A percentile compares a stretch with the other conserved stretches of the same genome.
Conservation (phyloP, 2,113 vertebrate genomes). For the Zootoca vivipara region DNA sequence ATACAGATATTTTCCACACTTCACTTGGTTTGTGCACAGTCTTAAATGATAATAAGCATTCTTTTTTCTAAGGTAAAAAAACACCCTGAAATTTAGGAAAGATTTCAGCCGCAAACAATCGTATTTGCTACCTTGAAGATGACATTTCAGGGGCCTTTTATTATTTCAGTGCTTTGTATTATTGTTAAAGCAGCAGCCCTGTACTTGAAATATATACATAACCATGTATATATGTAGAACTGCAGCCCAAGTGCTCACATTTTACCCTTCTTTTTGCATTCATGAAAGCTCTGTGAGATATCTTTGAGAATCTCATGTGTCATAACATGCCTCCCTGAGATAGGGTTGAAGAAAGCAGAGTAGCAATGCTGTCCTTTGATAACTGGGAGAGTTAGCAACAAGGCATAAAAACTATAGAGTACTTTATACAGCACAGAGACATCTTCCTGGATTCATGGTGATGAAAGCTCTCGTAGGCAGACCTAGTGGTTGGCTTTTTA, state of each 20-base stretch:
- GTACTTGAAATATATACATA: background rate
- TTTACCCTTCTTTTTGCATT: background rate
- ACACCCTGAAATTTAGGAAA: conserved; percentile 30
- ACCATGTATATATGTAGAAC: background rate
- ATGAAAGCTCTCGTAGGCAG: background rate
- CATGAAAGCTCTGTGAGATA: background rate
- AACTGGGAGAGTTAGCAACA: background rate
- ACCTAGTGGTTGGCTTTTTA: background rate
- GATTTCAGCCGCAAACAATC: conserved; percentile 30
- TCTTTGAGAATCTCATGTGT: background rate
- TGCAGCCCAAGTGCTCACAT: background rate
- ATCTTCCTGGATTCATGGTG: background rate
- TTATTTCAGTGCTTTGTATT: background rate
- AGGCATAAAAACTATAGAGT: conserved; percentile 6
- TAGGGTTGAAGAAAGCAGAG: background rate
- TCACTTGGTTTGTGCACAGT: background rate
- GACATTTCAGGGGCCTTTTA: background rate
- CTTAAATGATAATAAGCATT: conserved; percentile 17
- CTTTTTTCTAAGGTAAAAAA: background rate
- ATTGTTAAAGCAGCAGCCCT: background rate
- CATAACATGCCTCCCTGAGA: background rate
- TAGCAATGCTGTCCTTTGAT: background rate
- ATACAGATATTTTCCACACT: background rate
- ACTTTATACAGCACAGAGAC: background rate
- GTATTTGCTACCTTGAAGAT: conserved; percentile 7